phyloP scores from a whole-genome alignment of 2,797 vertebrate genomes.

The Gobionotothen gibberifrons region DNA sequence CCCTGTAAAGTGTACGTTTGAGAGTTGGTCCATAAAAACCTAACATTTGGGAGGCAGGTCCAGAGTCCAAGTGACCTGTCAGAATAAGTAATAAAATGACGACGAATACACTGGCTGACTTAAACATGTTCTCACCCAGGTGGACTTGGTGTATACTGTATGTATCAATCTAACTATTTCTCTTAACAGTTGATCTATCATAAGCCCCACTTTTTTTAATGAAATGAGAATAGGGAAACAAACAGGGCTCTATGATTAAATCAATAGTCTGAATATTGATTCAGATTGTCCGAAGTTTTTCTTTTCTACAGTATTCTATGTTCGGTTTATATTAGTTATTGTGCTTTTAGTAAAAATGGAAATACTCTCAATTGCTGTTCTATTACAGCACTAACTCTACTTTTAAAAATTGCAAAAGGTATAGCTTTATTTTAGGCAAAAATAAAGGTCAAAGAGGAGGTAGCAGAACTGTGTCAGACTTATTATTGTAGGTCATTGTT shows the following conservation, averaged over 20 bases:
- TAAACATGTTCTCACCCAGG: too few relatives aligned
- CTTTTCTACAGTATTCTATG: background rate
- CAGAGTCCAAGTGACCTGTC: too few relatives aligned
- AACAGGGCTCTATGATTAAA: background rate
- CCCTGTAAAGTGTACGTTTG: too few relatives aligned
- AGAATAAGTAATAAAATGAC: too few relatives aligned
- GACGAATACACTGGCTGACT: too few relatives aligned
- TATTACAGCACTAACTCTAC: background rate
- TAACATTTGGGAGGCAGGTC: too few relatives aligned
- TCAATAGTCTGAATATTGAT: too few relatives aligned
- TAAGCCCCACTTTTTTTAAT: background rate
- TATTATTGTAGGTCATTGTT: background rate
- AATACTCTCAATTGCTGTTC: background rate
- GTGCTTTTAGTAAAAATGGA: background rate
- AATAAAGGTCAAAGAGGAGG: background rate
- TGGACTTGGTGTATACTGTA: background rate
- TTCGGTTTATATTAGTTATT: background rate
- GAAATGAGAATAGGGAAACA: background rate
- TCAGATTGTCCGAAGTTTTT: background rate
- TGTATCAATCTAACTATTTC: background rate
- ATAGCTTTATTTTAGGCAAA: too few relatives aligned
- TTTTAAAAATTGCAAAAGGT: too few relatives aligned
- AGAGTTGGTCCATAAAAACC: too few relatives aligned
- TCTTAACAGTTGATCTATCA: too few relatives aligned
- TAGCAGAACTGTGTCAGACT: background rate